Conservation (phyloP, 2,113 vertebrate genomes). For the zebrafish (Danio rerio) region DNA sequence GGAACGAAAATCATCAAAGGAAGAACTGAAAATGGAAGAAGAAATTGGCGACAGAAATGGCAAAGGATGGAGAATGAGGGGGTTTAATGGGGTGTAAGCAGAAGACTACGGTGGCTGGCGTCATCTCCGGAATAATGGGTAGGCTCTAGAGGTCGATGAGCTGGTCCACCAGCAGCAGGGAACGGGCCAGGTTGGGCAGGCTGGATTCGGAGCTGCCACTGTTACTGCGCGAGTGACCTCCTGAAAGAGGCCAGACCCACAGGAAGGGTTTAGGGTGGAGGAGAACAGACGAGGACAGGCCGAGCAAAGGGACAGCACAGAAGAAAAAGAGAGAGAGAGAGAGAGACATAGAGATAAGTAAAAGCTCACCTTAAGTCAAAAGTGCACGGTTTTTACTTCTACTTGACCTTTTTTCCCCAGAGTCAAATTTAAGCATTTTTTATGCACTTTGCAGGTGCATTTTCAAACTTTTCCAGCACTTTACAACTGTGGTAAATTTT, state of each 20-base stretch:
- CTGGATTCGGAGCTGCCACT: constrained; percentile 98
- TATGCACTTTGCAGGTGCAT: too few species aligned
- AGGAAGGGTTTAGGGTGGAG: constrained; percentile 33
- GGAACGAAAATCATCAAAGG: too few species aligned
- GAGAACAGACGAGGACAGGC: constrained; percentile 22
- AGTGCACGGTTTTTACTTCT: constrained; percentile 22
- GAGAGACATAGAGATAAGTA: constrained; percentile 38
- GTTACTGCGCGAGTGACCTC: constrained; percentile 99
- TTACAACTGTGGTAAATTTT: too few species aligned
- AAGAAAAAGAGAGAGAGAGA: constrained; percentile 45
- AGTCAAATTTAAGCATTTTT: too few species aligned
- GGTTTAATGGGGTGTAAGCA: neutral
- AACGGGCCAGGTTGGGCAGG: constrained; percentile 98
- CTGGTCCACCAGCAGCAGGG: constrained; percentile 99
- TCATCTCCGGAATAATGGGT: constrained; percentile 45
- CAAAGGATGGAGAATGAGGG: neutral
- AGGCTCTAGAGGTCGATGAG: constrained; percentile 97
- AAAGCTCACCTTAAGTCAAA: neutral
- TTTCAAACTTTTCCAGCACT: too few species aligned
- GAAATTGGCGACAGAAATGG: neutral
- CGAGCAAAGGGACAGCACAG: constrained; percentile 43
- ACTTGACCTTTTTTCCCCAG: too few species aligned
- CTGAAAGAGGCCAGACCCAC: constrained; percentile 67
- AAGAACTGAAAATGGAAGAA: constrained; percentile 5
- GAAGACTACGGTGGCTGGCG: constrained; percentile 5